Base-by-base conservation (phyloP, 2,888 invertebrate genomes). In the Asteroscopus sphinx region DNA sequence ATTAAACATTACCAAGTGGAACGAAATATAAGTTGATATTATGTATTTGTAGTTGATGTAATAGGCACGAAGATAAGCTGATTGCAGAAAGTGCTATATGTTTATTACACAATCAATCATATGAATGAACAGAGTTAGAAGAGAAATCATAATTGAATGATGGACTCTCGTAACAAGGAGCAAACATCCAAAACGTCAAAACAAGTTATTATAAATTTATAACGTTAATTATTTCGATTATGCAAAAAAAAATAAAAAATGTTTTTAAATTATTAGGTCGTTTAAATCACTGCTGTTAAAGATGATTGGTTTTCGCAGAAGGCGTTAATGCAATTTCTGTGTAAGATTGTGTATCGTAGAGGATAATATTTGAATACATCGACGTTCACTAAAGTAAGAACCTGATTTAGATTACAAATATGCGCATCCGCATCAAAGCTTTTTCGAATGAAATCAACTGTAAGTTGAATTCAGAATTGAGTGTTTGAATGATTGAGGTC, bases 21-120 rank as follows among this genome's bases (percentile, higher is more conserved):
- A 54, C 42, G 35, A 49, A 42, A 47, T 42, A 26, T 48, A 54
- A 53, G 59, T 61, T 47, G 26, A 59, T 57, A 60, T 74, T 75
- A 74, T 69, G 59, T 62, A 65, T 65, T 75, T 68, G 65, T 45
- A 51, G 62, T 78, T 79, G 71, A 80, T 79, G 79, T 76, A 80
- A 81, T 68, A 67, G 55, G 30, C 58, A 55, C 15, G 41, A 58
- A 47, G 63, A 68, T 80, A 70, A 68, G 63, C 51, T 66, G 64
- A 56, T 59, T 70, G 66, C 72, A 72, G 67, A 79, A 76, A 76
- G 73, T 77, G 77, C 69, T 59, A 74, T 72, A 73, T 76, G 74
- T 68, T 28, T 28, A 28, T 79, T 83, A 79, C 71, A 79, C 79
- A 82, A 81, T 76, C 70, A 57, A 72, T 74, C 56, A 73, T 49